Base-by-base conservation (phyloP, 2,113 vertebrate species). In the Scalopus aquaticus region DNA sequence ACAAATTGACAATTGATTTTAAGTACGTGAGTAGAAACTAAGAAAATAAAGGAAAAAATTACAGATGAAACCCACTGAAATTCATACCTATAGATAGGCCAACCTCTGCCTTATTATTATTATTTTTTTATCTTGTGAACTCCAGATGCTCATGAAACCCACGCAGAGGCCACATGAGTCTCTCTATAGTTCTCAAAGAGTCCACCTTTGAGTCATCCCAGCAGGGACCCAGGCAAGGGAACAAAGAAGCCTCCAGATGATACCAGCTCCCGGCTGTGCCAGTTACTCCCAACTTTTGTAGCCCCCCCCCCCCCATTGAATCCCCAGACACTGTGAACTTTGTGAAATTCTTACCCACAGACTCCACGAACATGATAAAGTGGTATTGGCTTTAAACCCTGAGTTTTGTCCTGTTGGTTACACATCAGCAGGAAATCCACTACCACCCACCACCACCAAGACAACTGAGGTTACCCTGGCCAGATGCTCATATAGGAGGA, bases 41-140 rank as follows among this genome's bases (percentile, higher is more conserved):
- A 60, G 64, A 89, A 74, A 91, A 65, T 32, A 49, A 91, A 83
- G 44, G 32, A 20, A 62, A 74, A 79, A 37, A 35, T 64, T n/a
- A 32, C 17, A 26, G 13, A 56, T 60, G 12, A 20, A 54, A 39
- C 22, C 1, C 0, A n/a, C 13, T 46, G 24, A 22, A 37, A 39
- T 72, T 32, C 49, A 46, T 28, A 30, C 51, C 54, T 12, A 20
- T 1, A 5, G 24, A 42, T 11, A 15, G 58, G 39, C 5, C 30
- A 70, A 58, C 32, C 44, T n/a, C 9, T 28, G 67, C 12, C 42
- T 17, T 62, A 5, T 42, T 49, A 46, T 51, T 30, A 16, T 5
- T 44, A 6, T 44, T 5, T 44, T 44, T 44, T 44, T 5, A 44
- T 44, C 44, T 44, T 44, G 44, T 44, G 44, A 9, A 6, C 58